Conservation (phyloP, 2,888 invertebrate genomes). For the Imbricaverruca yamaguchii region DNA sequence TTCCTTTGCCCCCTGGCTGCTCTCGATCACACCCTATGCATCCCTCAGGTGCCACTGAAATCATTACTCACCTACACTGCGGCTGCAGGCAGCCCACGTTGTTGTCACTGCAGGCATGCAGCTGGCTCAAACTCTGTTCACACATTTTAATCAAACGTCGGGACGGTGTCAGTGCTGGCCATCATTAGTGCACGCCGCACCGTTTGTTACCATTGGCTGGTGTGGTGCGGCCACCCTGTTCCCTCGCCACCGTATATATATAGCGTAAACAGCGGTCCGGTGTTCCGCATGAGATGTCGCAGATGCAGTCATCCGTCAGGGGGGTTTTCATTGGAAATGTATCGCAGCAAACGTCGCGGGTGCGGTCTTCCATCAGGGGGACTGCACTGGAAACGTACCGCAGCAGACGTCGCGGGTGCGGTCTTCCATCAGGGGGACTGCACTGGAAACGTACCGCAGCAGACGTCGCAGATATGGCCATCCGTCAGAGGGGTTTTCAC, state of each 20-base stretch:
- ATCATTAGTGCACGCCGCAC: neutral
- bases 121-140: neutral
- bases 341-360: neutral
- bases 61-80: no score
- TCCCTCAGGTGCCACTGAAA: no score
- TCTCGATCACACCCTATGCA: no score
- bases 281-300: neutral
- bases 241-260: neutral
- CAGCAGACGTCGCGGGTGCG: no score
- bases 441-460: no score
- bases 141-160: slow-evolving; percentile 8
- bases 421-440: no score
- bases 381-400: no score
- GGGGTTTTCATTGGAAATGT: neutral
- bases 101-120: neutral
- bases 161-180: neutral
- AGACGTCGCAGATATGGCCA: no score
- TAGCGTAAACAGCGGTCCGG: neutral
- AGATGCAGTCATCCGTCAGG: neutral
- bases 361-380: no score
- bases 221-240: neutral
- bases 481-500: no score
- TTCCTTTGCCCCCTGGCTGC: no score
- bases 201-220: neutral
- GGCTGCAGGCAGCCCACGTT: neutral